Base-by-base conservation (phyloP, 1,140 invertebrate genomes). In the Polypedilum vanderplanki region DNA sequence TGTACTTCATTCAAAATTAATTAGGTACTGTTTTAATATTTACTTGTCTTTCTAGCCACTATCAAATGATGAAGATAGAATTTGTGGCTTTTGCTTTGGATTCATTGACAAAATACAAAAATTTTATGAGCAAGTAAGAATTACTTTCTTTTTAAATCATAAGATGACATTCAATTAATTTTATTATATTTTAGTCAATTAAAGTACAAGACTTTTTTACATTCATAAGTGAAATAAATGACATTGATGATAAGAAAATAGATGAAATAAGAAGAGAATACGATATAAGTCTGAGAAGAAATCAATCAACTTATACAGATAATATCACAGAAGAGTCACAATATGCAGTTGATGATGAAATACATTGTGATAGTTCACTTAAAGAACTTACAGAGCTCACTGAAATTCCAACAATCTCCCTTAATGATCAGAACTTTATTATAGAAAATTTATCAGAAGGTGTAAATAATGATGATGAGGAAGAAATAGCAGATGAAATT, bases 401-500 rank as follows among this genome's bases (percentile, higher is more conserved):
- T 15, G 46, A 57, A n/a, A 57, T 57, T 57, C 46, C 46, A 57
- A 57, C 46, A 15, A 57, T 57, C 12, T 4, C 46, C 10, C 12
- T 57, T n/a, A n/a, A 12, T n/a, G 46, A 57, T n/a, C 46, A 57
- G 15, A 57, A 57, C 46, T 57, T 57, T 57, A n/a, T 57, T 4
- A 57, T 57, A 12, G 46, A 57, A 15, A 57, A 57, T 15, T n/a
- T 57, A 4, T n/a, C 46, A 12, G 46, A 57, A 15, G n/a, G 10
- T 1, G 12, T 12, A 5, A 33, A 33, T 33, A 33, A 33, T 5
- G 24, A 33, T 33, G 24, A 33, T 33, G 24, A 33, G 5, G 24
- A 33, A 57, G 46, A 57, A 57, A n/a, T 57, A n/a, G 46, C 46
- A n/a, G 46, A 57, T 12, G 46, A 57, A n/a, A 57, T 57, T 57